Evolutionary conservation across 2,113 vertebrate species (phyloP).

Genomic region (Rattus norvegicus): DNA sequence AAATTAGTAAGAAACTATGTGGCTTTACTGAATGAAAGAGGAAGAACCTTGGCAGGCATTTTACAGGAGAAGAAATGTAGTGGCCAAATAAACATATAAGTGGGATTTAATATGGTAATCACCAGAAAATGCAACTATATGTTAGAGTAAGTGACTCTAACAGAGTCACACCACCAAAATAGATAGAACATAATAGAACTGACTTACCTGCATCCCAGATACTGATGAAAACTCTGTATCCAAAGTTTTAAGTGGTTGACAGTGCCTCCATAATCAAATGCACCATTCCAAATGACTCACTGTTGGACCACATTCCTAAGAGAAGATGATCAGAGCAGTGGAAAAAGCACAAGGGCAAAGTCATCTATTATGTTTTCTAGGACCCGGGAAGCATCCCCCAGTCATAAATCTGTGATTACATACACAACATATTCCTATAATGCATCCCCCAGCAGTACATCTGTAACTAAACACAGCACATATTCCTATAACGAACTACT

Average conservation of each 20-base stretch:
- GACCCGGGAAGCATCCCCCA: not conserved
- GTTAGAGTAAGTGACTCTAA: not conserved
- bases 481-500: not conserved
- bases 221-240: not conserved
- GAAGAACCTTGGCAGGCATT: not conserved
- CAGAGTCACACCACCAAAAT: not conserved
- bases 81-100: not conserved
- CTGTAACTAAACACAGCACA: not conserved
- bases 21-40: not conserved
- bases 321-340: not conserved
- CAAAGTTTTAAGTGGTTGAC: not conserved
- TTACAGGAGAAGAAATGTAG: not conserved
- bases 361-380: not conserved
- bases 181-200: not conserved
- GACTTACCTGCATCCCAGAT: not conserved
- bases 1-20: not conserved
- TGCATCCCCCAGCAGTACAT: not conserved
- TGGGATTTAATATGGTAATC: not conserved
- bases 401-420: not conserved
- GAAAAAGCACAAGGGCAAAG: not conserved
- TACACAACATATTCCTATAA: not conserved
- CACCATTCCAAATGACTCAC: not conserved
- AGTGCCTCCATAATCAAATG: not conserved
- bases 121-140: not conserved
- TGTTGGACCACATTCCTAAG: too few relatives aligned